Percentiles rank a stretch among this genome's conserved stretches.
Evolutionary conservation across 2,888 invertebrate species (phyloP).

Genomic region (Allygus modestus): DNA sequence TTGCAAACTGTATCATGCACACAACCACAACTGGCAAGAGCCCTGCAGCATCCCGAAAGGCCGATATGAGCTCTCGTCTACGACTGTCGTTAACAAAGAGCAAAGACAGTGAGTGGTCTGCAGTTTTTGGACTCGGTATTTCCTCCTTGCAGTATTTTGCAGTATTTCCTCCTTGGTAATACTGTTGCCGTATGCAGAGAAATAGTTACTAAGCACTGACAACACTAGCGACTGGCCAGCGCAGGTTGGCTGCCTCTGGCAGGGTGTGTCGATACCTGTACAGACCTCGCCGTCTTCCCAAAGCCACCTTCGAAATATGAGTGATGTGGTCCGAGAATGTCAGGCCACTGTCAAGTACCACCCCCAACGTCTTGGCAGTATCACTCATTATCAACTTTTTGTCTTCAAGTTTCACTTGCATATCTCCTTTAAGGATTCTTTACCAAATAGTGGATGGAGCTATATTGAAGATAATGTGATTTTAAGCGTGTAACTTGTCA

Average conservation of each 20-base stretch:
- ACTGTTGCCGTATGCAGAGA: slow-evolving; percentile 1
- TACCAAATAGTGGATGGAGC: neutral
- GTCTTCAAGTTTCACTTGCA: neutral
- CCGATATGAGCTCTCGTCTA: neutral
- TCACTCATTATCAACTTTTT: neutral
- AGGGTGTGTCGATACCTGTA: neutral
- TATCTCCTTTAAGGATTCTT: neutral
- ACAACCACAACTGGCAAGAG: neutral
- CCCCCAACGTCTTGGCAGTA: neutral
- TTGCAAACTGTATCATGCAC: neutral
- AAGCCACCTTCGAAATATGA: neutral
- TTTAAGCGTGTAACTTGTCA: neutral
- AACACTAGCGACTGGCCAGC: neutral
- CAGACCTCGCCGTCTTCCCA: slow-evolving; percentile 16
- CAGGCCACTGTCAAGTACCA: neutral
- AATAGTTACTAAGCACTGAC: neutral
- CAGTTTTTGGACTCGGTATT: neutral
- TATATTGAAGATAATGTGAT: neutral
- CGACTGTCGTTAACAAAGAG: neutral
- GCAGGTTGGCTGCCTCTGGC: slow-evolving; percentile 12
- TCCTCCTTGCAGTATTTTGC: no score
- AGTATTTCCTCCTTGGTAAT: neutral
- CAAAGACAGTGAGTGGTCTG: no score
- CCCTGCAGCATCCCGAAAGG: neutral
- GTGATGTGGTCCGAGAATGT: neutral